phyloP scores from a whole-genome alignment of 2,113 vertebrate species.

The Podarcis muralis region DNA sequence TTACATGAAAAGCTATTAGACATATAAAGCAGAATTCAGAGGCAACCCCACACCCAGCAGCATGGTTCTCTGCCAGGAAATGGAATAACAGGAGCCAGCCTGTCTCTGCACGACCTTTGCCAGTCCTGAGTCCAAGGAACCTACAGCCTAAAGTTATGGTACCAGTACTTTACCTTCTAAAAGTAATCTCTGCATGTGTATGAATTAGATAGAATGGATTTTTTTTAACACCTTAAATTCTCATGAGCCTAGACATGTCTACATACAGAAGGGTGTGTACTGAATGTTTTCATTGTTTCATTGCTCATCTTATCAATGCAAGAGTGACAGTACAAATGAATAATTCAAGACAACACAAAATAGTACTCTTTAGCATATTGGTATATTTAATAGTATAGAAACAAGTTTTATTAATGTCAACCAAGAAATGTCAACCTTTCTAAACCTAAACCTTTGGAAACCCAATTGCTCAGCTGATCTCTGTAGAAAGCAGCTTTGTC shows the following conservation, averaged over 20 bases:
- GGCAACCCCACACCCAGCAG: background rate
- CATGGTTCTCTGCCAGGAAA: background rate
- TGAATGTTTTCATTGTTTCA: background rate
- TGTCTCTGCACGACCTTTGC: background rate
- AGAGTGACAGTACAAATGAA: background rate
- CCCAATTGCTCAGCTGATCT: too few species aligned
- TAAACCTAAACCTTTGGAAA: background rate
- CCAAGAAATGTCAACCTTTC: background rate
- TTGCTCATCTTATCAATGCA: background rate
- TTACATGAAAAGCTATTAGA: background rate
- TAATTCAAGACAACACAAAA: background rate
- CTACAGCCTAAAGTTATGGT: background rate
- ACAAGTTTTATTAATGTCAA: background rate
- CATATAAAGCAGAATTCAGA: background rate
- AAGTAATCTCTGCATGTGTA: background rate
- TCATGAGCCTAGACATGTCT: background rate
- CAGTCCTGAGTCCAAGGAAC: background rate
- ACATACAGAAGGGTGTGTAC: background rate
- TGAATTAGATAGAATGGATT: background rate
- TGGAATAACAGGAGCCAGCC: background rate
- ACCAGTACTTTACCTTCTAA: background rate
- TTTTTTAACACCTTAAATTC: background rate
- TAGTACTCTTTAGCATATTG: background rate
- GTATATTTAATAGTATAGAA: background rate
- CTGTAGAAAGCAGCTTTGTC: too few species aligned